These are phyloP conservation scores for Petrocephalus zakoni DNA, from an alignment of 2,113 vertebrate species.

Conservation along the genomic window DNA sequence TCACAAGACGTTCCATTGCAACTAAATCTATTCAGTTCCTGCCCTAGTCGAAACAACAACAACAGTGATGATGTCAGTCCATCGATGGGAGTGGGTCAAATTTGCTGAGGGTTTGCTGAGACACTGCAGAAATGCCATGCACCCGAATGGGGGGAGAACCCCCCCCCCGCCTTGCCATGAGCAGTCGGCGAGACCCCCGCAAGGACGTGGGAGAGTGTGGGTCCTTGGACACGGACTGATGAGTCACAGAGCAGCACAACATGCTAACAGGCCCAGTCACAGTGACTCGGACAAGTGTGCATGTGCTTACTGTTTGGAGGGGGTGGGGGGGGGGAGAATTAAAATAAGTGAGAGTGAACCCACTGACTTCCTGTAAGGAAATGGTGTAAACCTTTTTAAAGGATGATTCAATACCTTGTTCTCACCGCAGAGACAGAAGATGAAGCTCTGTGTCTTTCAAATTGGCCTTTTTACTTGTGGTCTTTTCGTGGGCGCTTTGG, in stretches of 20 bases:
- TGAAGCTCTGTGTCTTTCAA: background rate
- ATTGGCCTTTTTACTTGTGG: background rate
- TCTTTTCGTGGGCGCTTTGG: background rate
- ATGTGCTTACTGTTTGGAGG: background rate
- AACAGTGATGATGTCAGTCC: background rate
- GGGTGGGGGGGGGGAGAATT: background rate
- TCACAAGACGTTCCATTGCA: constrained; percentile 10
- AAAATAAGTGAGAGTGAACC: background rate
- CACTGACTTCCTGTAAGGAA: background rate
- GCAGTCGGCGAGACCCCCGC: background rate
- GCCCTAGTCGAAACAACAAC: background rate
- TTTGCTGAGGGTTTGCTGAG: background rate
- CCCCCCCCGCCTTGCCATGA: background rate
- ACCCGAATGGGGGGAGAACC: background rate
- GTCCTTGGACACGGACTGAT: background rate
- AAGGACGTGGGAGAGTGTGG: background rate
- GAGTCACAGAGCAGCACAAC: background rate
- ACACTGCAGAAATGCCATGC: background rate
- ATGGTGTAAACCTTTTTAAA: background rate
- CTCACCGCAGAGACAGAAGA: background rate
- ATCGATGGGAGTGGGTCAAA: background rate
- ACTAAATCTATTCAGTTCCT: background rate
- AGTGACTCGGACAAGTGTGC: background rate
- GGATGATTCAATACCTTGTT: background rate
- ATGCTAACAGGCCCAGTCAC: background rate